phyloP scores from a whole-genome alignment of 2,888 invertebrate species.

The Ecdyonurus torrentis region DNA sequence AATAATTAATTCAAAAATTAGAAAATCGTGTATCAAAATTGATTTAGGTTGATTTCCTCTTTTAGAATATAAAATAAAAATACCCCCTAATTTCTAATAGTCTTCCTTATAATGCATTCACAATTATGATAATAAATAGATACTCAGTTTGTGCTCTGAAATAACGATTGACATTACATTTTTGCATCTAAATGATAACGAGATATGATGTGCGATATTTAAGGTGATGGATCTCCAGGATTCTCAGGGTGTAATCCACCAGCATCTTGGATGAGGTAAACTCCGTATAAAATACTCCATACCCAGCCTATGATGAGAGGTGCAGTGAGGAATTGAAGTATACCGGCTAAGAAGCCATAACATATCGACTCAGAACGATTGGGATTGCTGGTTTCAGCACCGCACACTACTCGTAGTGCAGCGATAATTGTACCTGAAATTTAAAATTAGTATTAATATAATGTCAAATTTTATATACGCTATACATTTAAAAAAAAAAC shows the following conservation, averaged over 20 bases:
- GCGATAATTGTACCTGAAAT: constrained; percentile 3
- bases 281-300: constrained; percentile 27
- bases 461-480: no score
- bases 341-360: constrained; percentile 23
- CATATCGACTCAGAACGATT: not conserved
- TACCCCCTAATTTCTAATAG: not conserved
- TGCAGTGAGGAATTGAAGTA: constrained; percentile 28
- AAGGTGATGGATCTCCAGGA: not conserved
- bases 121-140: not conserved
- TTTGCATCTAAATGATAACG: not conserved
- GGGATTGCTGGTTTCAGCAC: not conserved
- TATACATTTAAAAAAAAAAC: no score
- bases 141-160: not conserved
- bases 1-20: no score
- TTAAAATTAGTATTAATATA: no score
- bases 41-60: not conserved
- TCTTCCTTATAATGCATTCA: no score
- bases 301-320: constrained; percentile 31
- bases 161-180: not conserved
- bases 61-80: not conserved
- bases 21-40: no score
- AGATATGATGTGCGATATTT: not conserved
- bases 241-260: not conserved
- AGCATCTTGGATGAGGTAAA: constrained; percentile 3
- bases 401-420: not conserved